Base-by-base conservation (phyloP, 2,797 vertebrate genomes). In the Leptatherina wallacei region DNA sequence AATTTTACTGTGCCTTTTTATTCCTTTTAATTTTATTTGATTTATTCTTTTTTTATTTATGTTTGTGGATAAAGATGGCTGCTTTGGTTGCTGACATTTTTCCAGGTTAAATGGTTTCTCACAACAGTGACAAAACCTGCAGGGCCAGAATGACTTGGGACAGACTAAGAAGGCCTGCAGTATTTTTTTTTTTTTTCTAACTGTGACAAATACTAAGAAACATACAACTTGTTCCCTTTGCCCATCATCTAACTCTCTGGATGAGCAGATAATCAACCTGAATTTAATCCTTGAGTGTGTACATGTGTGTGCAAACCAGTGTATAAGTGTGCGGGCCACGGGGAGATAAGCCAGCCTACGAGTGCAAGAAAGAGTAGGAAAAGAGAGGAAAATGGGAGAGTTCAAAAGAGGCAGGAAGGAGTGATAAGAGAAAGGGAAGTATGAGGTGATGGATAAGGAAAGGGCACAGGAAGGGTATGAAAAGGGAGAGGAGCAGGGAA, bases 391-490 rank as follows among this genome's bases (percentile, higher is more conserved):
- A 65, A 59, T 4, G 18, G 1, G 22, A 4, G 32, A 56, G 71
- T 70, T 78, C 38, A 54, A 75, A 65, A 69, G 44, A 80, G 73
- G n/a, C 56, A 33, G 56, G 52, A 66, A 44, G 33, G 57, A 77
- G 49, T 24, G n/a, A 83, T 81, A 84, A 85, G 69, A 73, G 56
- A 59, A 42, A 74, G 58, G 38, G 38, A 69, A 61, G 56, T 67
- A 74, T 56, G 64, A 60, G 56, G 55, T 49, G 67, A 77, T 63
- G 65, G 70, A 51, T 29, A 63, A 47, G 73, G 71, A 70, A 44
- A 81, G 79, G 76, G 59, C 76, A 81, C 30, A 59, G 69, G 71
- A 81, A 86, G 82, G 82, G 64, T 72, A 80, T 52, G 38, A 59
- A 71, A 44, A 73, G 40, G 57, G 61, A 65, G 63, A 75, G 44